phyloP scores from a whole-genome alignment of 2,797 vertebrate genomes.

The Sandelia bainsii region DNA sequence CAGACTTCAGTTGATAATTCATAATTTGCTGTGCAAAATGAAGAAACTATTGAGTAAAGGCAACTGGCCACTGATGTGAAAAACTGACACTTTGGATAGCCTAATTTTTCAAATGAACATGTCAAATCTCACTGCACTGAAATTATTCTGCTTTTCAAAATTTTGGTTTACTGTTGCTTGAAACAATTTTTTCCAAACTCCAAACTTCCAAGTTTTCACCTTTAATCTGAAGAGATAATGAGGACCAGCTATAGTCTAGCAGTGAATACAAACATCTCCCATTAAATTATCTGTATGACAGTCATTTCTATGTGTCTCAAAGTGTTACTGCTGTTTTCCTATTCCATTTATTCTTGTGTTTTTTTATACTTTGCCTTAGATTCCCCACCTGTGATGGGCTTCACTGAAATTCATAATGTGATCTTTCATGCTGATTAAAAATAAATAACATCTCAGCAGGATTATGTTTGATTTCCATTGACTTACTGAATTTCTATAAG shows the following conservation, averaged over 20 bases:
- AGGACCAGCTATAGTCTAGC: neutral
- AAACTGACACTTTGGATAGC: neutral
- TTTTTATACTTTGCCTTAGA: neutral
- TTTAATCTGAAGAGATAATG: neutral
- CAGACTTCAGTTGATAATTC: neutral
- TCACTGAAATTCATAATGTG: neutral
- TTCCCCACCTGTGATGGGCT: neutral
- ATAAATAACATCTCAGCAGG: neutral
- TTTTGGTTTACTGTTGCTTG: neutral
- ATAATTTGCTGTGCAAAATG: conserved; percentile 2
- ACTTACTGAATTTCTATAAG: neutral
- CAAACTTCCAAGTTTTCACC: neutral
- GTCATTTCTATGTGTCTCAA: conserved; percentile 3
- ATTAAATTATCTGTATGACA: conserved; percentile 10
- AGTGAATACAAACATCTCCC: conserved; percentile 22
- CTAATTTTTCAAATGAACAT: no score
- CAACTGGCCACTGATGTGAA: neutral
- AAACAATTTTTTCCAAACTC: conserved; percentile 7
- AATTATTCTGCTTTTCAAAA: neutral
- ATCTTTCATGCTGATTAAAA: neutral
- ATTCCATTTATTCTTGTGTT: neutral
- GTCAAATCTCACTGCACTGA: neutral
- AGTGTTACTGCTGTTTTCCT: neutral
- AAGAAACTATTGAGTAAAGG: neutral
- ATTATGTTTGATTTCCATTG: neutral